Percentiles rank a stretch among this genome's conserved stretches.
phyloP scores from a whole-genome alignment of 2,888 invertebrate genomes.

The Drosophila mimetica region DNA sequence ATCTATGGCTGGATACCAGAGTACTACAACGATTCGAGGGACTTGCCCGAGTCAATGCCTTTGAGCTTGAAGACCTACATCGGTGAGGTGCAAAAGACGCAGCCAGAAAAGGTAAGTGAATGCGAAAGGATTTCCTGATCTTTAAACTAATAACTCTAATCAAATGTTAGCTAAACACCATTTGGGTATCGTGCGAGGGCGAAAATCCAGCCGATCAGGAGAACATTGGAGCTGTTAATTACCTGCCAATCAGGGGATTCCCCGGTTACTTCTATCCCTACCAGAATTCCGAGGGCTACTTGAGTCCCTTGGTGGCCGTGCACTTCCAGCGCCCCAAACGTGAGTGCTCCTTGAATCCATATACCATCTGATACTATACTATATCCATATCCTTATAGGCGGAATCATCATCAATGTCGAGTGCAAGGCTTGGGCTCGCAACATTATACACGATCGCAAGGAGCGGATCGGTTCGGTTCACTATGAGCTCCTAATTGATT shows the following conservation, averaged over 20 bases:
- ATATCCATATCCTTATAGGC: conserved; percentile 82
- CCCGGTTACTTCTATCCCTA: conserved; percentile 96
- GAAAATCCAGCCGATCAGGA: conserved; percentile 97
- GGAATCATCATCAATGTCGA: conserved; percentile 88
- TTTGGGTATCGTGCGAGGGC: conserved; percentile 97
- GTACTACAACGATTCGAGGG: conserved; percentile 89
- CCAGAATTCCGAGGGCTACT: conserved; percentile 93
- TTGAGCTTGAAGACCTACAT: conserved; percentile 89
- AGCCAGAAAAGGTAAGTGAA: conserved; percentile 82
- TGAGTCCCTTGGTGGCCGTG: conserved; percentile 94
- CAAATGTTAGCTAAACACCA: conserved; percentile 88
- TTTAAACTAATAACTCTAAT: background rate
- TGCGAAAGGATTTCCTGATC: accelerated
- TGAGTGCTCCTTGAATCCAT: conserved; percentile 86
- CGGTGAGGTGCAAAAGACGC: conserved; percentile 84
- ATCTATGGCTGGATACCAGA: conserved; percentile 96
- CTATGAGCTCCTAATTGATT: conserved; percentile 89
- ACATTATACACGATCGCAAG: conserved; percentile 88
- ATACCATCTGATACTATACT: no score
- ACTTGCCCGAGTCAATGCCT: conserved; percentile 91
- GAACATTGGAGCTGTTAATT: conserved; percentile 93
- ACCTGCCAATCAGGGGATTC: conserved; percentile 92
- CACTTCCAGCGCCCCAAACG: conserved; percentile 92
- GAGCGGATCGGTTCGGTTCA: conserved; percentile 90
- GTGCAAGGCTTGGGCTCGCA: conserved; percentile 90